Evolutionary conservation across 2,113 vertebrate genomes (phyloP).

Genomic region (Glaucidium brasilianum): DNA sequence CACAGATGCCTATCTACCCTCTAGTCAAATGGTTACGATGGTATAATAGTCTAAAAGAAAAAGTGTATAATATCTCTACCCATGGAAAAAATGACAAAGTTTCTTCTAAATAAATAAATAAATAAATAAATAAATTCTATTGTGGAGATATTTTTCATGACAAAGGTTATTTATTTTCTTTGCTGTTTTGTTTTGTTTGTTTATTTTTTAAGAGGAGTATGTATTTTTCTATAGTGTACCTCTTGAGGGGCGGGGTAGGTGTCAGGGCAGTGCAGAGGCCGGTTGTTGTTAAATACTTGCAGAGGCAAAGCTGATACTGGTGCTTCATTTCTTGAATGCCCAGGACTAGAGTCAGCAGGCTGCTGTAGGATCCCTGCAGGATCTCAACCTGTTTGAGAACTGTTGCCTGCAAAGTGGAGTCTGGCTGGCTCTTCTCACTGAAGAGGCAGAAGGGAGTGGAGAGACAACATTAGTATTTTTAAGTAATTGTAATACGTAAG

Average conservation of each 20-base stretch:
- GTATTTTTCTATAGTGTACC: background rate
- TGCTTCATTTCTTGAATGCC: background rate
- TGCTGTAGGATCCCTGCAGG: background rate
- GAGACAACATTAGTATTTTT: background rate
- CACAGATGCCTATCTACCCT: background rate
- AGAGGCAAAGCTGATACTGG: background rate
- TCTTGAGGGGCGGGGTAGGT: accelerated
- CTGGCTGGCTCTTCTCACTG: background rate
- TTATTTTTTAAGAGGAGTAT: background rate
- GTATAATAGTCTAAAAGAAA: background rate
- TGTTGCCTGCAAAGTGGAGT: background rate
- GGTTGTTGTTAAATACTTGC: background rate
- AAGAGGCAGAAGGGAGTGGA: background rate
- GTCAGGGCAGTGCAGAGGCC: accelerated
- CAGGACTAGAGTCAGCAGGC: background rate
- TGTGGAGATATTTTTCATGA: background rate
- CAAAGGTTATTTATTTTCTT: background rate
- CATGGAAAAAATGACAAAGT: background rate
- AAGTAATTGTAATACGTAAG: background rate
- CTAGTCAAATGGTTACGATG: background rate
- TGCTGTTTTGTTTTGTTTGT: background rate
- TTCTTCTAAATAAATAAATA: background rate
- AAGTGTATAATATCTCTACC: background rate
- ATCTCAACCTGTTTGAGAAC: background rate
- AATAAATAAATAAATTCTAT: background rate